Evolutionary conservation across 2,888 invertebrate genomes (phyloP), one percentile per base, ranked within the genome.

Genomic region (Abrostola triplasia): DNA sequence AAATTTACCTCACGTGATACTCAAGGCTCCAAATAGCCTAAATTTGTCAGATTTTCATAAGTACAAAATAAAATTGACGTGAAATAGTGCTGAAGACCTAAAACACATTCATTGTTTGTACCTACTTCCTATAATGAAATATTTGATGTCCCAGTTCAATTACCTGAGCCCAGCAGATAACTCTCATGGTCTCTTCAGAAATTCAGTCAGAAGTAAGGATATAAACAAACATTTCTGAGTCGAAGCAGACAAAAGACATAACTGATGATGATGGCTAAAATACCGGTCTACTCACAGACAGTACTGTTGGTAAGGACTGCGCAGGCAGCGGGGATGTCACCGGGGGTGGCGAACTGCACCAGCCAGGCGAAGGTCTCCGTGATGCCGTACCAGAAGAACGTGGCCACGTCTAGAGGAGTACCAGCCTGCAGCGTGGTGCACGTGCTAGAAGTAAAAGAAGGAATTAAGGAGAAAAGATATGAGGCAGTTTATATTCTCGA

Each of bases 381-480:
- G 69, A 94, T 86, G 11, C 90, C 90, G 77, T 80, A 91, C 91
- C 91, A 92, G 86, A 87, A 90, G 88, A 94, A 93, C 0, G 93
- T 90, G 2, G 91, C 89, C 11, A 87, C 60, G 80, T 95, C 94
- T 63, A 92, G 78, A 0, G 87, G 82, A 0, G 79, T 74, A 2
- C 79, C 58, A 0, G 84, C 75, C 8, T 87, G 77, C 6, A 95
- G 73, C 0, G 83, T 73, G 0, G 86, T 66, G 70, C 95, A 95
- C 0, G 93, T 93, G 55, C 95, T 95, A 56, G 81, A 5, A 49
- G 53, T 58, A 9, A 41, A 24, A 38, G n/a, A 38, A 13, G 24
- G 24, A 24, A 24, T 24, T 24, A 24, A 24, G 4, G 24, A 24
- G 4, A 4, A 24, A 4, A 24, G 24, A 24, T 24, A 24, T 24